Conservation (phyloP, 2,888 invertebrate species). For the Plagodis dolabraria region DNA sequence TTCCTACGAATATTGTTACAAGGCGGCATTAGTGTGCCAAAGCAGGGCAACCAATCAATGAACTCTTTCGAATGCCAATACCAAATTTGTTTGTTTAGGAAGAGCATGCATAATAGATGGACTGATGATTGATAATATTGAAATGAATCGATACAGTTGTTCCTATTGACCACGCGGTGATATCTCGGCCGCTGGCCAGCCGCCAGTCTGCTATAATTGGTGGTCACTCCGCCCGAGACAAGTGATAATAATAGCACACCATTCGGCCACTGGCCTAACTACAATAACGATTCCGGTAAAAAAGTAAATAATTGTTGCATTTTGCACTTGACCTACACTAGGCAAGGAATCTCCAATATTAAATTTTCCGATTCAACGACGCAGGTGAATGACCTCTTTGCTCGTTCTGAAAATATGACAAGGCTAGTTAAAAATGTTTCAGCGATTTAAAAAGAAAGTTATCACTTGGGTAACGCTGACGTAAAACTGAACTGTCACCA, state of each 20-base stretch:
- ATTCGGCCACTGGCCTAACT: constrained; percentile 81
- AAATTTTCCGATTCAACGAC: constrained; percentile 37
- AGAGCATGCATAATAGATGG: constrained; percentile 36
- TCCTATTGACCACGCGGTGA: constrained; percentile 68
- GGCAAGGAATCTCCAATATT: constrained; percentile 46
- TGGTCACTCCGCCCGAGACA: constrained; percentile 87
- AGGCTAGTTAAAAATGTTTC: constrained; percentile 26
- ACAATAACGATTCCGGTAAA: constrained; percentile 60
- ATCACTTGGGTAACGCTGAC: neutral
- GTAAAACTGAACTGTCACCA: neutral
- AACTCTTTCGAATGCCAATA: constrained; percentile 29
- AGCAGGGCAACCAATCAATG: constrained; percentile 29
- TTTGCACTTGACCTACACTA: constrained; percentile 82
- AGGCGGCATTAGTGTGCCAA: constrained; percentile 20
- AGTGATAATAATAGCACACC: constrained; percentile 88
- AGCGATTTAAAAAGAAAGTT: constrained; percentile 18
- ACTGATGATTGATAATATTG: constrained; percentile 74
- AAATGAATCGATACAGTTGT: constrained; percentile 69
- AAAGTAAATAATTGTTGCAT: constrained; percentile 61
- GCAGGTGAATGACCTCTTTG: constrained; percentile 56
- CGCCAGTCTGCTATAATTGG: constrained; percentile 96
- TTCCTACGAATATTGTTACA: constrained; percentile 31
- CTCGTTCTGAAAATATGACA: constrained; percentile 32
- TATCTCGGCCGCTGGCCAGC: constrained; percentile 86
- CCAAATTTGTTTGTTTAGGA: constrained; percentile 35